A percentile compares a stretch with the other conserved stretches of the same genome.
Evolutionary conservation across 2,113 vertebrate species (phyloP).

Genomic region (Saccopteryx bilineata): DNA sequence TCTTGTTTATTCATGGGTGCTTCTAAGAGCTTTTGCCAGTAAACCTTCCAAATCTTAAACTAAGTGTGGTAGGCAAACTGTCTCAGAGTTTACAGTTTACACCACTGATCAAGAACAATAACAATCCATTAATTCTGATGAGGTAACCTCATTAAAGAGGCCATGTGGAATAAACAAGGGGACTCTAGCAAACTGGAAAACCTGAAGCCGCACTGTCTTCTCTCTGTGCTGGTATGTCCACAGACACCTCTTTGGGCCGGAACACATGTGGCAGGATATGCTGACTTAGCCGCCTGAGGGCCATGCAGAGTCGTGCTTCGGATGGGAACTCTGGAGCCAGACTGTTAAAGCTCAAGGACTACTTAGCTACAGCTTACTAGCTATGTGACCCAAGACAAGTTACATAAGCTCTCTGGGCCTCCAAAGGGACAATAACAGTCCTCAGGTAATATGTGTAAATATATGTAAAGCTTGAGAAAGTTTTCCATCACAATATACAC

Average conservation of each 20-base stretch:
- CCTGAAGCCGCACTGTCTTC: conserved; percentile 32
- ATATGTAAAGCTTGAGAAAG: not conserved
- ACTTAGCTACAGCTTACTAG: not conserved
- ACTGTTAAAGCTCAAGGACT: not conserved
- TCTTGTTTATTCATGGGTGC: conserved; percentile 88
- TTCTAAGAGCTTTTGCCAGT: conserved; percentile 90
- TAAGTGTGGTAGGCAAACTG: conserved; percentile 69
- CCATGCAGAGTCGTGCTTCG: not conserved
- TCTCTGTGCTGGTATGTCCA: not conserved
- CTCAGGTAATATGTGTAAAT: not conserved
- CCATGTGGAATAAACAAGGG: conserved; percentile 59
- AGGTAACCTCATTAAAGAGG: conserved; percentile 60
- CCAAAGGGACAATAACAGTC: conserved; percentile 17
- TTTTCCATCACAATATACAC: not conserved
- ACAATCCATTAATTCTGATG: conserved; percentile 76
- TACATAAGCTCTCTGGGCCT: conserved; percentile 40
- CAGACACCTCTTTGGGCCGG: not conserved
- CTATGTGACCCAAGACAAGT: not conserved
- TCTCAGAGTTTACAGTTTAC: conserved; percentile 63
- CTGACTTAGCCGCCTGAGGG: not conserved
- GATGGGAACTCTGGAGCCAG: not conserved
- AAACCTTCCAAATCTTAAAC: conserved; percentile 88
- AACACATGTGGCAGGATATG: not conserved
- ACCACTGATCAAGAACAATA: conserved; percentile 56
- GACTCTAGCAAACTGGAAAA: conserved; percentile 54